Conservation (phyloP, 2,797 vertebrate genomes). For the Enoplosus armatus region DNA sequence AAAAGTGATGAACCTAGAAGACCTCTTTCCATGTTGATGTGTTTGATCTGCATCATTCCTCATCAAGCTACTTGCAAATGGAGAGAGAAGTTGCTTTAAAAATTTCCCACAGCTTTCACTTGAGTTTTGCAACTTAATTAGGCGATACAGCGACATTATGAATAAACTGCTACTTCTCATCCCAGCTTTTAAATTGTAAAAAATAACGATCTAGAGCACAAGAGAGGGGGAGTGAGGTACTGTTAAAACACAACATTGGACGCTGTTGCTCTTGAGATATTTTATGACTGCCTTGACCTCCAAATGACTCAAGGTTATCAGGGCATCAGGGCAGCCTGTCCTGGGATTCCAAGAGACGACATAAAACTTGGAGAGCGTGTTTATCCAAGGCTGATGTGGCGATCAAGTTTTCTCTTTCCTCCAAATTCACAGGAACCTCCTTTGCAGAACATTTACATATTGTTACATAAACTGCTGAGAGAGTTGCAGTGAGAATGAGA, state of each 20-base stretch:
- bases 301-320: constrained; percentile 71
- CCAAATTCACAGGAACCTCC: constrained; percentile 41
- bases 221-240: constrained; percentile 32
- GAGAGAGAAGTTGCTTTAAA: constrained; percentile 1
- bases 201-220: constrained; percentile 20
- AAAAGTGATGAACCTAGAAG: constrained; percentile 51
- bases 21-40: constrained; percentile 33
- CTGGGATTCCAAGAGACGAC: constrained; percentile 56
- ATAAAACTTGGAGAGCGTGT: constrained; percentile 57
- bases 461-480: constrained; percentile 58
- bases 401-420: constrained; percentile 50
- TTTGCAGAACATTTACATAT: constrained; percentile 65
- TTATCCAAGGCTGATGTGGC: constrained; percentile 67
- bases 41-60: constrained; percentile 53
- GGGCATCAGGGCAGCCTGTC: constrained; percentile 68
- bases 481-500: constrained; percentile 44
- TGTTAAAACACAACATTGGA: constrained; percentile 53
- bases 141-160: neutral
- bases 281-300: constrained; percentile 70
- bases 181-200: constrained; percentile 15
- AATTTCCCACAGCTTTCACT: constrained; percentile 4
- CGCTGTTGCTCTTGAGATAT: constrained; percentile 56
- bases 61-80: constrained; percentile 14
- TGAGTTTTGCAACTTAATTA: constrained; percentile 16
- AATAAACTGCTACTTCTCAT: constrained; percentile 32